Percentiles rank a stretch among this genome's conserved stretches.
These are phyloP conservation scores for Drosophila longiperda DNA, from an alignment of 2,888 invertebrate genomes.

Conservation along the genomic window DNA sequence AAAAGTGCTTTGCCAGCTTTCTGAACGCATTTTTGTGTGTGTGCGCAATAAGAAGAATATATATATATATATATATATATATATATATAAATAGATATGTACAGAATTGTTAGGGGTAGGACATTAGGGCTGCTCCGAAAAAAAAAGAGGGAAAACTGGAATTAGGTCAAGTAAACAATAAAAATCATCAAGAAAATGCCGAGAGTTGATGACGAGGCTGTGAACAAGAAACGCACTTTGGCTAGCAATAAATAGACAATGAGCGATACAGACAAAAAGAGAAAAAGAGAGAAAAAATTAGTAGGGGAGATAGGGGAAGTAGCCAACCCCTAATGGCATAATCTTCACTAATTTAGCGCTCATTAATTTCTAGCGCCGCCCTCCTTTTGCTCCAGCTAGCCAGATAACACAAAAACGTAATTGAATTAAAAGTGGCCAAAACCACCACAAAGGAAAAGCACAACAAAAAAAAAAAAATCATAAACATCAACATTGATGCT, in stretches of 20 bases:
- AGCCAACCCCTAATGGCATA: conserved; percentile 79
- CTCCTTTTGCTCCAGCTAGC: conserved; percentile 31
- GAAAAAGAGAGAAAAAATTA: not conserved
- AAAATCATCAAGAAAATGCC: conserved; percentile 73
- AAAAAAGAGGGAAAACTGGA: conserved; percentile 33
- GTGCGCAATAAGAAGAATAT: not conserved
- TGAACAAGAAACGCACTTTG: conserved; percentile 38
- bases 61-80: not conserved
- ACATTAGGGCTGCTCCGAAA: conserved; percentile 38
- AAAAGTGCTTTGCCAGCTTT: conserved; percentile 56
- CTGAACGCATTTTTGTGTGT: conserved; percentile 63
- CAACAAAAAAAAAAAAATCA: conserved; percentile 32
- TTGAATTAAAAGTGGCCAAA: conserved; percentile 78
- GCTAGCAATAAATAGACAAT: conserved; percentile 20
- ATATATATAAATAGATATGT: not conserved
- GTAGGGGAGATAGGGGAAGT: conserved; percentile 19
- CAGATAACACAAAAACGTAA: conserved; percentile 69
- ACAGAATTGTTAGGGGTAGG: conserved; percentile 6
- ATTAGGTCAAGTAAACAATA: conserved; percentile 79
- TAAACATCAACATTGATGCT: conserved; percentile 60
- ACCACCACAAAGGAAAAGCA: conserved; percentile 15
- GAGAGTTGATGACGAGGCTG: conserved; percentile 61
- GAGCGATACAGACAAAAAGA: not conserved
- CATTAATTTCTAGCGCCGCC: conserved; percentile 78
- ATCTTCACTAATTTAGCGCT: conserved; percentile 82